Conservation (phyloP, 2,113 vertebrate species). For the Notechis scutatus region DNA sequence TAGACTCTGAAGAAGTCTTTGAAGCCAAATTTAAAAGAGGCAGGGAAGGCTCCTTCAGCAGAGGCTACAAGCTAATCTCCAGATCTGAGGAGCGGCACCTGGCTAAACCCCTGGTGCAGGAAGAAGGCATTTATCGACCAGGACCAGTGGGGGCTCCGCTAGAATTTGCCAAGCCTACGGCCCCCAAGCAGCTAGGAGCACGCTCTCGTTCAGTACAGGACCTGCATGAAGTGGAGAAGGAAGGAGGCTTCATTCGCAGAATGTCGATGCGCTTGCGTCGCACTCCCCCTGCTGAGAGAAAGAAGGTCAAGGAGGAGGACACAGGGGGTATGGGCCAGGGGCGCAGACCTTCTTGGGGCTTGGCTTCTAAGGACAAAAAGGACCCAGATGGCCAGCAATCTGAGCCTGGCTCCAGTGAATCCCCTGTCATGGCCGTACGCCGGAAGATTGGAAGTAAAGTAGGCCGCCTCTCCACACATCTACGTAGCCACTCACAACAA, state of each 20-base stretch:
- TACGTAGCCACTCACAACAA: conserved; percentile 84
- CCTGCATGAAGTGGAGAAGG: conserved; percentile 83
- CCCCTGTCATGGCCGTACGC: conserved; percentile 83
- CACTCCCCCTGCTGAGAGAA: conserved; percentile 80
- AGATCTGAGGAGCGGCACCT: conserved; percentile 82
- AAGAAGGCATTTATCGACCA: conserved; percentile 91
- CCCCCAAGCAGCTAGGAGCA: conserved; percentile 69
- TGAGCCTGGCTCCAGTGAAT: conserved; percentile 73
- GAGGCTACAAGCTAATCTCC: conserved; percentile 84
- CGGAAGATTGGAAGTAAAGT: conserved; percentile 90
- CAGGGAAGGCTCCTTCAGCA: conserved; percentile 84
- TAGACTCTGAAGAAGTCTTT: conserved; percentile 92
- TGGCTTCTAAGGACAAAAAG: conserved; percentile 79
- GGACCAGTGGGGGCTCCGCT: conserved; percentile 84
- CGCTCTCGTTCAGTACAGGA: conserved; percentile 95
- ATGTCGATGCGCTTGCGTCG: conserved; percentile 80
- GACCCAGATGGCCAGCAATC: conserved; percentile 71
- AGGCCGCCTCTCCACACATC: conserved; percentile 85
- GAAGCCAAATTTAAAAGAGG: conserved; percentile 91
- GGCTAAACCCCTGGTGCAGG: conserved; percentile 50
- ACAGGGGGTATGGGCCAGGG: conserved; percentile 51
- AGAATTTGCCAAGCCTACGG: conserved; percentile 72
- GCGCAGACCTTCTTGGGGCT: conserved; percentile 78
- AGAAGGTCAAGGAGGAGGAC: conserved; percentile 76
- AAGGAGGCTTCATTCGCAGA: conserved; percentile 86